Evolutionary conservation across 2,113 vertebrate genomes (phyloP), one percentile per base, ranked within the genome.

Genomic region (Labrus mixtus): DNA sequence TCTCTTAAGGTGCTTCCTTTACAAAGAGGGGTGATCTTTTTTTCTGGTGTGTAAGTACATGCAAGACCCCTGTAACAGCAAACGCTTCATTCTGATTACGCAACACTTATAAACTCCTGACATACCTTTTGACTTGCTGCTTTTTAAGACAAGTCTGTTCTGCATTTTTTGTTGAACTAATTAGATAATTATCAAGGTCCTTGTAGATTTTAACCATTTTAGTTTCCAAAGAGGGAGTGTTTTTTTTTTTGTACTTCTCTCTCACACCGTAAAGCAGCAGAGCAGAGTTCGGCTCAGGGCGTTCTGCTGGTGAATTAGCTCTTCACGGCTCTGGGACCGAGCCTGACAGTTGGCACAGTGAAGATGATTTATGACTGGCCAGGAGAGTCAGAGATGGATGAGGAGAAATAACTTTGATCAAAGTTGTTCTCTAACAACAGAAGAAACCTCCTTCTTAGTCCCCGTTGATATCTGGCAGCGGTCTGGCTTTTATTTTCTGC

Each of bases 371-470:
- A 93, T 92, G 90, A 88, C 71, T 81, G 82, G 87, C 83, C 75
- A 76, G 76, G 82, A 90, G 87, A 92, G 91, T 92, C 91, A 90
- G 85, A 92, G 90, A 93, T 92, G 89, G 92, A 93, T 92, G 92
- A 92, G 89, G 88, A 84, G 86, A 81, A 89, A 89, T 81, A 93
- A 92, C 87, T 92, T 92, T 92, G 80, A 92, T 92, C 90, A 90
- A 92, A 92, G 88, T 91, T 93, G 91, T 87, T 82, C 74, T 84
- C 86, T 89, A 89, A 89, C 89, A 83, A 86, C 85, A 85, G 81
- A 78, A 55, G 76, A 89, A 87, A 83, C 69, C 83, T 78, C 68
- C 76, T 69, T 75, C 80, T 84, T 60, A 54, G 82, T 89, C 71
- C 67, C 85, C 60, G 79, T 81, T 87, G 86, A 75, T 85, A 53